Percentiles rank a stretch among this genome's conserved stretches.
These are phyloP conservation scores for Archocentrus centrarchus DNA, from an alignment of 2,113 vertebrate genomes.

Conservation along the genomic window DNA sequence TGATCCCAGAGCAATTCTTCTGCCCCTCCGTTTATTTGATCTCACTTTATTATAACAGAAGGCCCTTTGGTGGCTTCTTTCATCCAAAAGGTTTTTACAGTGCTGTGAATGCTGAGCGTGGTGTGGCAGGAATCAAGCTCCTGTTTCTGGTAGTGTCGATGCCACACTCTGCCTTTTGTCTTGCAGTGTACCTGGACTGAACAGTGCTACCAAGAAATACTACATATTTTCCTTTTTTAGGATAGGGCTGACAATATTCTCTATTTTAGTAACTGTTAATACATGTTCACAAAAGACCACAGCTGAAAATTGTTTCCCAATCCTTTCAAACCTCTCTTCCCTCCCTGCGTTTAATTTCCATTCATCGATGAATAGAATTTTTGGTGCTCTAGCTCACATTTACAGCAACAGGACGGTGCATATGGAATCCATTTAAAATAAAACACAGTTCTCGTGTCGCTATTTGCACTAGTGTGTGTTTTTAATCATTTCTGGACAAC, in stretches of 20 bases:
- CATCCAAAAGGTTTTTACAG: slow-evolving; percentile 45
- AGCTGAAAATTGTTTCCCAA: not conserved
- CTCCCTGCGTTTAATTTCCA: not conserved
- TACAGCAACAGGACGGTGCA: not conserved
- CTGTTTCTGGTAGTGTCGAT: slow-evolving; percentile 24
- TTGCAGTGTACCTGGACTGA: slow-evolving; percentile 2
- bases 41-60: slow-evolving; percentile 66
- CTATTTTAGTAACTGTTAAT: no score
- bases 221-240: not conserved
- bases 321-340: not conserved
- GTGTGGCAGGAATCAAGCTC: slow-evolving; percentile 12
- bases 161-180: slow-evolving; percentile 23
- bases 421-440: not conserved
- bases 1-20: slow-evolving; percentile 57
- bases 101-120: slow-evolving; percentile 5
- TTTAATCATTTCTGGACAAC: not conserved
- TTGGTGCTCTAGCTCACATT: not conserved
- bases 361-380: not conserved
- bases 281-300: not conserved
- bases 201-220: not conserved
- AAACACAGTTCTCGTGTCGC: not conserved
- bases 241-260: not conserved
- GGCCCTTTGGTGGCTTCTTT: slow-evolving; percentile 55
- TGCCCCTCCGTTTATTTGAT: slow-evolving; percentile 69
- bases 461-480: slow-evolving; percentile 11